phyloP scores from a whole-genome alignment of 1,140 invertebrate genomes.

The Nasonia vitripennis region DNA sequence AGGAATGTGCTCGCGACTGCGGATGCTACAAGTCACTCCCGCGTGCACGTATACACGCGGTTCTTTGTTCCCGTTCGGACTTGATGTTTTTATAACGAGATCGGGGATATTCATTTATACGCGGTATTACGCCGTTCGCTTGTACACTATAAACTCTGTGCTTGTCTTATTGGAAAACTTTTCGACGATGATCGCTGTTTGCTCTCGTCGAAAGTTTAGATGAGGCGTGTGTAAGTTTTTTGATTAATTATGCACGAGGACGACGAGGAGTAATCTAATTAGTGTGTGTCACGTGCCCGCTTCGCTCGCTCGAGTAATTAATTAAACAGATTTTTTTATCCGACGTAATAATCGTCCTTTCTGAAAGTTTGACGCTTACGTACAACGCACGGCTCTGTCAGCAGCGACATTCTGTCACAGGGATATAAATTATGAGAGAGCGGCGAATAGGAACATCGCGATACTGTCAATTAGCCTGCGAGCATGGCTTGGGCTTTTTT shows the following conservation, averaged over 20 bases:
- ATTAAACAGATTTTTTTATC: neutral
- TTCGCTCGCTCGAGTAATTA: neutral
- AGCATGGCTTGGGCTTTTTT: neutral
- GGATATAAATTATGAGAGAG: neutral
- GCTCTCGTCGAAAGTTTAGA: too few species aligned
- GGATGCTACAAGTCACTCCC: slow-evolving; percentile 18
- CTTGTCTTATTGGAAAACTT: too few species aligned
- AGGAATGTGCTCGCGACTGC: neutral
- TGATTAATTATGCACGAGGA: too few species aligned
- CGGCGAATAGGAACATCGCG: neutral
- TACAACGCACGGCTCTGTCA: neutral
- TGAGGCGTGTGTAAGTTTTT: too few species aligned
- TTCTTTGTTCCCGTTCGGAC: neutral
- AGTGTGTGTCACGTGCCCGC: neutral
- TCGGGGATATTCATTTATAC: too few species aligned
- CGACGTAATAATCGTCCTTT: neutral
- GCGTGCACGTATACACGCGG: too few species aligned
- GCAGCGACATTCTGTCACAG: neutral
- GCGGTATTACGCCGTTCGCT: too few species aligned
- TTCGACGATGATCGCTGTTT: too few species aligned
- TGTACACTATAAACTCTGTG: too few species aligned
- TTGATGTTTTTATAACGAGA: neutral
- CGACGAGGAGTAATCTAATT: neutral
- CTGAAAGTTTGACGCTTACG: neutral
- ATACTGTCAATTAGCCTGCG: neutral